These are phyloP conservation scores for Remorina albescens DNA, from an alignment of 2,797 vertebrate species.

Conservation along the genomic window DNA sequence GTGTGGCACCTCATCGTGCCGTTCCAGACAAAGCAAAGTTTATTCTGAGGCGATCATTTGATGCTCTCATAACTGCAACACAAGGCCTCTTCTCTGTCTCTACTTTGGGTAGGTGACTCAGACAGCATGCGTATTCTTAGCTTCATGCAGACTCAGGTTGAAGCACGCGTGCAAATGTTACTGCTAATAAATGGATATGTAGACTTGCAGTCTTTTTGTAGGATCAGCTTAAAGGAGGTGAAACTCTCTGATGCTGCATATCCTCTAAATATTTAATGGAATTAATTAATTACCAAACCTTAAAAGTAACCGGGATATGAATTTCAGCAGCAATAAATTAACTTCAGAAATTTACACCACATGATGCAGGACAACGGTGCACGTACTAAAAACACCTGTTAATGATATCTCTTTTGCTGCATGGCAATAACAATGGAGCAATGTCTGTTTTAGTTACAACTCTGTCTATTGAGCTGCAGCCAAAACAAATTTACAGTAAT, in stretches of 20 bases:
- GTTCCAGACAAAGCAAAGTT: conserved; percentile 45
- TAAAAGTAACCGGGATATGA: background rate
- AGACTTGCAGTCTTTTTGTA: background rate
- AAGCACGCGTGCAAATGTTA: conserved; percentile 41
- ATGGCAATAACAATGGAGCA: conserved; percentile 46
- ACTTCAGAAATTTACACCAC: background rate
- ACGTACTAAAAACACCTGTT: conserved; percentile 15
- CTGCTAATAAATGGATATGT: conserved; percentile 24
- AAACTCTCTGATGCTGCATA: background rate
- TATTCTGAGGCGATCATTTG: conserved; percentile 61
- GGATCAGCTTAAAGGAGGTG: background rate
- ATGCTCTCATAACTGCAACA: conserved; percentile 59
- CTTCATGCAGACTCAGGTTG: conserved; percentile 41
- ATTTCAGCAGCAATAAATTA: background rate
- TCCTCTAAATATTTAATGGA: background rate
- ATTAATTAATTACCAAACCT: conserved; percentile 6
- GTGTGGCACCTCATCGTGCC: conserved; percentile 30
- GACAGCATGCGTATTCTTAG: conserved; percentile 64
- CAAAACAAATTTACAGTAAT: conserved; percentile 70
- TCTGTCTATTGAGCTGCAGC: conserved; percentile 53
- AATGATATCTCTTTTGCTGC: conserved; percentile 38
- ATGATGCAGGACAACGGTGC: background rate
- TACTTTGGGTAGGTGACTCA: conserved; percentile 65
- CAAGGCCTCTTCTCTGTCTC: conserved; percentile 41
- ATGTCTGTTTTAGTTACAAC: conserved; percentile 31